These are phyloP conservation scores for Pristionchus exspectatus DNA, from an alignment of 2,888 invertebrate species.

Conservation along the genomic window DNA sequence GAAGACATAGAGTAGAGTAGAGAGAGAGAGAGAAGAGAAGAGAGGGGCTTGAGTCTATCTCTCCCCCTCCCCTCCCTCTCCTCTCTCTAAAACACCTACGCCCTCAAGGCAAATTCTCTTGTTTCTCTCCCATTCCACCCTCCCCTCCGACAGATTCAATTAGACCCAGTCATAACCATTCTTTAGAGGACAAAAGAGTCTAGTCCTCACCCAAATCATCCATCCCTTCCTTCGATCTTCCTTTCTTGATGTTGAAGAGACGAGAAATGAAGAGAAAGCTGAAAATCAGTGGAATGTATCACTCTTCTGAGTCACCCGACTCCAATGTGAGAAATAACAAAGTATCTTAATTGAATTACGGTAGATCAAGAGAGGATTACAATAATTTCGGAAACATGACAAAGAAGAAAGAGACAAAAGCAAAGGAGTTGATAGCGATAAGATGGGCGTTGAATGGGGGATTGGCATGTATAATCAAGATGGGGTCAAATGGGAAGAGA, in stretches of 20 bases:
- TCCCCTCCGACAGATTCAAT: background rate
- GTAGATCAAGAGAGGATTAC: constrained; percentile 7
- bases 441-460: background rate
- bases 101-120: constrained; percentile 16
- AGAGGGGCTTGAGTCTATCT: constrained; percentile 36
- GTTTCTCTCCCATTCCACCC: constrained; percentile 15
- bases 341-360: background rate
- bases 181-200: background rate
- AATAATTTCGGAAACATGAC: background rate
- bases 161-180: constrained; percentile 21
- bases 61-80: background rate
- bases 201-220: constrained; percentile 36
- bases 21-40: constrained; percentile 34
- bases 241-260: background rate
- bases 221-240: constrained; percentile 7
- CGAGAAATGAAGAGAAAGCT: background rate
- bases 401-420: background rate
- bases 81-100: constrained; percentile 47
- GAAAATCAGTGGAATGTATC: constrained; percentile 11
- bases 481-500: background rate
- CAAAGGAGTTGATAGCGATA: background rate
- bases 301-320: background rate
- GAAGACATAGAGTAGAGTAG: background rate
- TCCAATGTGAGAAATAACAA: background rate
- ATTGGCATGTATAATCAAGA: constrained; percentile 24